phyloP scores from a whole-genome alignment of 2,888 invertebrate species.

The Drosophila gaucha region DNA sequence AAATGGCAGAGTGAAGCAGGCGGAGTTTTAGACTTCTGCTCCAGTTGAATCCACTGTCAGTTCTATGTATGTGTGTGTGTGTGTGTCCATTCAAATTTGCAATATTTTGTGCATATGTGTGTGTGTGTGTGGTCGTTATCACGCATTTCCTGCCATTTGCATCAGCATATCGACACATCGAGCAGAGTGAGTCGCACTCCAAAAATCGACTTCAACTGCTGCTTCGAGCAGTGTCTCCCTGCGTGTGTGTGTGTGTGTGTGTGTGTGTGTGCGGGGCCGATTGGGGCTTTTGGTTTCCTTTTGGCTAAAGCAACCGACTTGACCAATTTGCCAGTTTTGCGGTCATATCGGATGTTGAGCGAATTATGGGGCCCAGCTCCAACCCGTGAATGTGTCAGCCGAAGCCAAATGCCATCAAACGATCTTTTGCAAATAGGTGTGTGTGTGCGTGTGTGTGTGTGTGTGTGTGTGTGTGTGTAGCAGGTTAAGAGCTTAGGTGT shows the following conservation, averaged over 20 bases:
- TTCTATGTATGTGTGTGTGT: not conserved
- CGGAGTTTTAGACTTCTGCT: constrained; percentile 26
- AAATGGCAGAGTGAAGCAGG: not conserved
- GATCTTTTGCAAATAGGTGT: constrained; percentile 19
- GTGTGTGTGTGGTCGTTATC: constrained; percentile 63
- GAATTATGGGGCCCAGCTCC: constrained; percentile 51
- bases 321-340: constrained; percentile 72
- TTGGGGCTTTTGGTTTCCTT: constrained; percentile 34
- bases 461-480: not conserved
- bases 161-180: constrained; percentile 52
- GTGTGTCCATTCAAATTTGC: constrained; percentile 63
- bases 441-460: not conserved
- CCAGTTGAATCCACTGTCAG: constrained; percentile 4
- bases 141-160: constrained; percentile 79
- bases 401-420: constrained; percentile 23
- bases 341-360: constrained; percentile 64
- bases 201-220: constrained; percentile 16
- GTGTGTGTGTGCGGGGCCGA: constrained; percentile 23
- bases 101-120: constrained; percentile 49
- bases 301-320: constrained; percentile 52
- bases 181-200: constrained; percentile 10
- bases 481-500: too few relatives aligned
- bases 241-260: not conserved
- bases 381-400: constrained; percentile 13
- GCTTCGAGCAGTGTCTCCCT: not conserved